Conservation (phyloP, 2,113 vertebrate genomes). For the Rhinoptilus africanus region DNA sequence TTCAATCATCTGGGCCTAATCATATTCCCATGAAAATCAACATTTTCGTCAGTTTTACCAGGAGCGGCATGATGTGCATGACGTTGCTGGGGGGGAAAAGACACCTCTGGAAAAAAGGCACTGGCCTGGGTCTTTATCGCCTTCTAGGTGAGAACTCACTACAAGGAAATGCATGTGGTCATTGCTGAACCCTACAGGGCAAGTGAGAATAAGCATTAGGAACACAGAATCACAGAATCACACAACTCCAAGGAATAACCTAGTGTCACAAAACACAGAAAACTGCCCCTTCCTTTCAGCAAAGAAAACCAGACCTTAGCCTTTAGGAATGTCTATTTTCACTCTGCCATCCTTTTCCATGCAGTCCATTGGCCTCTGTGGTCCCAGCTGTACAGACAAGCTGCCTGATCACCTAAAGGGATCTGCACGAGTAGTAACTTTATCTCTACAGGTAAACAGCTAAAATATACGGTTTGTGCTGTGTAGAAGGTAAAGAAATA, state of each 20-base stretch:
- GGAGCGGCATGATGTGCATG: neutral
- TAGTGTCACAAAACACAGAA: neutral
- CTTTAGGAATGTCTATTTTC: neutral
- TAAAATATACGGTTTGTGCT: neutral
- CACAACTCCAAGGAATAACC: neutral
- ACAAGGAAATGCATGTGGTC: neutral
- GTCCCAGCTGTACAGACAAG: neutral
- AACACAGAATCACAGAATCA: neutral
- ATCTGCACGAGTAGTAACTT: neutral
- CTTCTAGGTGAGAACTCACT: neutral
- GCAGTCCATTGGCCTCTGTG: neutral
- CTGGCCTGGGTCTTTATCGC: neutral
- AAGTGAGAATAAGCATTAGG: neutral
- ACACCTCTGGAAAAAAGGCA: neutral
- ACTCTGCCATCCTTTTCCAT: neutral
- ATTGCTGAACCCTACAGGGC: neutral
- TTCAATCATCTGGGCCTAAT: neutral
- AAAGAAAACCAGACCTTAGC: neutral
- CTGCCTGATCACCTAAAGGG: neutral
- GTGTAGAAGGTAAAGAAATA: neutral
- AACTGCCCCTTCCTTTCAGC: neutral
- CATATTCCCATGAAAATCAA: neutral
- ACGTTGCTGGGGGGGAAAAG: neutral
- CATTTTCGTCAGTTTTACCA: neutral
- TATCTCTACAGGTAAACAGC: neutral